phyloP scores from a whole-genome alignment of 2,113 vertebrate genomes.

The Psammodynastes pulverulentus region DNA sequence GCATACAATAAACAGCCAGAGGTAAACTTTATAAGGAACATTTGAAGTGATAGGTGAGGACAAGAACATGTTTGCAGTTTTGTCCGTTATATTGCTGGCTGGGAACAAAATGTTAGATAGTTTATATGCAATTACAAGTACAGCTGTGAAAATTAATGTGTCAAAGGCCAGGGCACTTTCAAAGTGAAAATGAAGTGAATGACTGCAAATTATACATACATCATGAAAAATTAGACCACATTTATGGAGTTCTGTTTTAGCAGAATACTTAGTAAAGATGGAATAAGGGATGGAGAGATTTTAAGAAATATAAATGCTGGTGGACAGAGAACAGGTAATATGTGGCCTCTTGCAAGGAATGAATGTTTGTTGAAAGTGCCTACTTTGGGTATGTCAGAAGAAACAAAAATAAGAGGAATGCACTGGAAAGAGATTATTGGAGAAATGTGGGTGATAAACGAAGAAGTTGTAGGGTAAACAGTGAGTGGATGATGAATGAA shows the following conservation, averaged over 20 bases:
- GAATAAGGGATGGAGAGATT: background rate
- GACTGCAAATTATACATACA: background rate
- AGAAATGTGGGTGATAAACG: background rate
- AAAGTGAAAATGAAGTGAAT: background rate
- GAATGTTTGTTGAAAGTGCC: background rate
- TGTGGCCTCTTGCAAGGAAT: background rate
- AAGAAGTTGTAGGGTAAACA: background rate
- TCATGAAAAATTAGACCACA: background rate
- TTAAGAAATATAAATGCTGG: background rate
- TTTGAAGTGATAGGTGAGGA: background rate
- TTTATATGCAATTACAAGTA: background rate
- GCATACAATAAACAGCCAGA: background rate
- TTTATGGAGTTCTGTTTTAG: background rate
- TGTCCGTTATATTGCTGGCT: background rate
- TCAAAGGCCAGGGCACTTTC: background rate
- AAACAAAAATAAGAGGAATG: background rate
- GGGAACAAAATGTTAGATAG: background rate
- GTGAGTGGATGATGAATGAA: background rate
- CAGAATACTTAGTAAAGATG: background rate
- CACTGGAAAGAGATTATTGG: background rate
- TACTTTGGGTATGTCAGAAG: background rate
- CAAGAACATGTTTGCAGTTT: background rate
- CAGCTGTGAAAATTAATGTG: background rate
- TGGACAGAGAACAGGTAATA: background rate
- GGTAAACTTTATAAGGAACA: background rate